A percentile compares a stretch with the other conserved stretches of the same genome.
Conservation (phyloP, 2,797 vertebrate species). For the Zalophus californianus region DNA sequence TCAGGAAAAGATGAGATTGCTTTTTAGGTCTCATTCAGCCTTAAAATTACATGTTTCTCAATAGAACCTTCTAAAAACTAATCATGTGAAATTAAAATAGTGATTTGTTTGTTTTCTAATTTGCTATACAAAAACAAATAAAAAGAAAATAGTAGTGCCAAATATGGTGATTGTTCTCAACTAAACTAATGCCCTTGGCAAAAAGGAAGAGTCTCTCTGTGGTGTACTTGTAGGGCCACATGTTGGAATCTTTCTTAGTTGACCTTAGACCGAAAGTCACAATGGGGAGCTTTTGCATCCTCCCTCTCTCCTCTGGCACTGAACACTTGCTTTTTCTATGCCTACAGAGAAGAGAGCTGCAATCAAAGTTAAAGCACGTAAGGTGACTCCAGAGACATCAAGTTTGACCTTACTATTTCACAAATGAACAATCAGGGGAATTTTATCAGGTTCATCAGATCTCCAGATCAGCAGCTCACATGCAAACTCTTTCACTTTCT, state of each 20-base stretch:
- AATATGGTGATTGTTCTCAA: neutral
- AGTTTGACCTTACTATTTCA: neutral
- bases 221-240: neutral
- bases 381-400: neutral
- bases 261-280: neutral
- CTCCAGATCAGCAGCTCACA: neutral
- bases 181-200: neutral
- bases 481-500: neutral
- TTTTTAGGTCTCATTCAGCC: neutral
- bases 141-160: neutral
- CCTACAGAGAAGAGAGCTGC: neutral
- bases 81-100: neutral
- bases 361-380: conserved; percentile 6
- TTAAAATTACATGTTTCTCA: neutral
- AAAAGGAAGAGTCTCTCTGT: neutral
- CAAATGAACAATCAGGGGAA: neutral
- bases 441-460: neutral
- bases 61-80: neutral
- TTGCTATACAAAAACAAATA: neutral
- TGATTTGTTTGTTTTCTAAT: neutral
- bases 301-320: neutral
- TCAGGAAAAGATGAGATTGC: conserved; percentile 21
- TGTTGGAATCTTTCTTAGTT: neutral
- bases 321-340: neutral
- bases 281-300: neutral